Evolutionary conservation across 2,797 vertebrate species (phyloP), one percentile per base, ranked within the genome.

Genomic region (Periophthalmus magnuspinnatus): DNA sequence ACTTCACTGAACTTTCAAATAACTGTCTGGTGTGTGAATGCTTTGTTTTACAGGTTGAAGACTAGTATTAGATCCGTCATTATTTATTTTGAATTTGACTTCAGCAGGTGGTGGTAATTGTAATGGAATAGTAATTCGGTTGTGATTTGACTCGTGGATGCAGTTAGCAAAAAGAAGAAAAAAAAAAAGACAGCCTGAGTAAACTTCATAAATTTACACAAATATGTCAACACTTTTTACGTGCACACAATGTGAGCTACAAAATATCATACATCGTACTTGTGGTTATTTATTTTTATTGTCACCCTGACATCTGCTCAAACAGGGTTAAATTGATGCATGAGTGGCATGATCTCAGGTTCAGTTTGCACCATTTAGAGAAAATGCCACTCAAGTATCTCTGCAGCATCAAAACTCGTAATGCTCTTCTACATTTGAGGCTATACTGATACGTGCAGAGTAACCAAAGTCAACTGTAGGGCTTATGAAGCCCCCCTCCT

Each of bases 331-430:
- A 68, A 48, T 41, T 50, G 9, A 8, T 11, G n/a, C n/a, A n/a
- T n/a, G n/a, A n/a, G n/a, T n/a, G n/a, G n/a, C n/a, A n/a, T 28
- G 14, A 34, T 59, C 17, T 10, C 22, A 38, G 36, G 58, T 62
- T 55, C 34, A 62, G 19, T 58, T 41, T 8, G 41, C 65, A 50
- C 19, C 13, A 72, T 6, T 45, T 10, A 70, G 67, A 62, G 5
- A 52, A 68, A 58, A 67, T 56, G 77, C 70, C 41, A 65, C 38
- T 80, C 56, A 77, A 60, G 11, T 52, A 65, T 16, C 60, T 28
- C 7, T 32, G 71, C 33, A 67, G 24, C 67, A 74, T 14, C 4
- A 61, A 34, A 36, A 48, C 19, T 54, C 9, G 21, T 22, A 10
- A 54, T 10, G 6, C 8, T 55, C 8, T 48, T 48, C 17, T 55